Evolutionary conservation across 2,888 invertebrate species (phyloP).

Genomic region (Monoplex corrugatus): DNA sequence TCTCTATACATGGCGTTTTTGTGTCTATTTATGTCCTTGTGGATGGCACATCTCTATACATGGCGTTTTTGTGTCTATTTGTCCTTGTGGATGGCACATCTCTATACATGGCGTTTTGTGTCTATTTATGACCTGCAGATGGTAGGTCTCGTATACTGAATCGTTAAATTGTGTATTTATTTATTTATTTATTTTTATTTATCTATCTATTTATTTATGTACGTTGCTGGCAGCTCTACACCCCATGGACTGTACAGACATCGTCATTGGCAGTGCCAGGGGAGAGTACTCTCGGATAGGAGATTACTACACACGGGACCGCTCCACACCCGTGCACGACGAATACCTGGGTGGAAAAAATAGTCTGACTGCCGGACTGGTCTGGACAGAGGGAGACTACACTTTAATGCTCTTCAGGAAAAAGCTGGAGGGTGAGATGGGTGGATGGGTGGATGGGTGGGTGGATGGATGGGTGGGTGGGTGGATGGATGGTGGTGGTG

Average conservation of each 20-base stretch:
- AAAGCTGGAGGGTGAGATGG: conserved; percentile 88
- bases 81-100: too few species aligned
- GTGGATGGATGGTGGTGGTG: too few species aligned
- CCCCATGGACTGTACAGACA: conserved; percentile 98
- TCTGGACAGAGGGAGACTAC: conserved; percentile 91
- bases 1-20: too few species aligned
- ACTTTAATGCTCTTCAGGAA: conserved; percentile 95
- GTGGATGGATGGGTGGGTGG: too few species aligned
- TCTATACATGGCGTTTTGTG: too few species aligned
- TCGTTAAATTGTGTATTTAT: too few species aligned
- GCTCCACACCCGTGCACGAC: conserved; percentile 94
- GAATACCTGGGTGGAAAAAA: conserved; percentile 93
- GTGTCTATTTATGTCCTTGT: too few species aligned
- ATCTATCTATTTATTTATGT: neutral
- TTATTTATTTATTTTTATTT: neutral
- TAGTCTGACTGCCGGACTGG: conserved; percentile 92
- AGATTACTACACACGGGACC: conserved; percentile 95
- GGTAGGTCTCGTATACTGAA: too few species aligned
- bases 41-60: too few species aligned
- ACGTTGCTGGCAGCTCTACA: conserved; percentile 85
- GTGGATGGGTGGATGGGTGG: too few species aligned
- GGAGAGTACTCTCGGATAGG: conserved; percentile 91
- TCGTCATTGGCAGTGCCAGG: conserved; percentile 93
- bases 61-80: too few species aligned
- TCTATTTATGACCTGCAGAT: too few species aligned